Percentiles rank a stretch among this genome's conserved stretches.
These are phyloP conservation scores for Apeira syringaria DNA, from an alignment of 2,888 invertebrate genomes.

Conservation along the genomic window DNA sequence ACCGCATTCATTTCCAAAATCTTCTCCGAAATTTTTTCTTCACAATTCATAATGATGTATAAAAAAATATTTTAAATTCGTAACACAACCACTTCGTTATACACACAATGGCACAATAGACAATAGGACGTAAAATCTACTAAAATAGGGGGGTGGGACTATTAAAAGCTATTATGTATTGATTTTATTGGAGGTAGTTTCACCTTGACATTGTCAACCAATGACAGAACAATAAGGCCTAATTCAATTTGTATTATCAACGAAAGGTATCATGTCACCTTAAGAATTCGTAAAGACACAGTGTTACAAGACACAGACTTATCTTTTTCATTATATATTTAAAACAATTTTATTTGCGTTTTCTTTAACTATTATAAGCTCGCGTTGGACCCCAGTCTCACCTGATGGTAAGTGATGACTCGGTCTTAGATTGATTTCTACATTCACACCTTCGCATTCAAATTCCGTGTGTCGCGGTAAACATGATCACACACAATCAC, in stretches of 20 bases:
- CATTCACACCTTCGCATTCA: no score
- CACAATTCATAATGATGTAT: slow-evolving; percentile 5
- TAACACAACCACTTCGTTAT: slow-evolving; percentile 2
- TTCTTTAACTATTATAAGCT: no score
- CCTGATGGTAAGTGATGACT: no score
- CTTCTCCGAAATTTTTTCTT: slow-evolving; percentile 17
- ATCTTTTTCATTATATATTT: no score
- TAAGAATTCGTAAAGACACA: no score
- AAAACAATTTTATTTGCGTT: no score
- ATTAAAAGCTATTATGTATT: slow-evolving; percentile 12
- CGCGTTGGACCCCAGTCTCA: no score
- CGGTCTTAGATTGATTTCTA: no score
- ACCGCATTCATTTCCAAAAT: slow-evolving; percentile 20
- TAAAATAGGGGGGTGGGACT: neutral
- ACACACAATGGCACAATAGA: slow-evolving; percentile 3
- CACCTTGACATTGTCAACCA: slow-evolving; percentile 11
- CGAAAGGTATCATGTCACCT: neutral
- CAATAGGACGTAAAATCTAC: slow-evolving; percentile 1
- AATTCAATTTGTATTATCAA: slow-evolving; percentile 11
- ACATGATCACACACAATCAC: no score
- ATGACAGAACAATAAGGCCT: slow-evolving; percentile 2
- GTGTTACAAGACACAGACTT: no score
- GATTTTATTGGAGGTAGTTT: slow-evolving; percentile 9
- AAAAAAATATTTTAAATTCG: neutral
- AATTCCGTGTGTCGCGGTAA: no score